phyloP scores from a whole-genome alignment of 2,113 vertebrate species.

The Coturnix japonica region DNA sequence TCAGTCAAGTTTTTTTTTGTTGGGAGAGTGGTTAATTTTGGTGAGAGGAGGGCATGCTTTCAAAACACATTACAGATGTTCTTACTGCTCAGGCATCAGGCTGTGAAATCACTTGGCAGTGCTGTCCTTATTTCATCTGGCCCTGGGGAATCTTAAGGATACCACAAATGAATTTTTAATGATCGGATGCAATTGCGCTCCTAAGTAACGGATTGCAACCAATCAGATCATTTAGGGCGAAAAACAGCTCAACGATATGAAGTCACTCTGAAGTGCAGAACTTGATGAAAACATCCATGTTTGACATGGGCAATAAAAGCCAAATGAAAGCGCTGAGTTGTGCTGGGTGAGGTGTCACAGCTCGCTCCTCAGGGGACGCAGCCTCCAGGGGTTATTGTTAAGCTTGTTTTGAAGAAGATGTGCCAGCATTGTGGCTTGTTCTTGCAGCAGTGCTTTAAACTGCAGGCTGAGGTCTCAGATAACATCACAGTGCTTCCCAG shows the following conservation, averaged over 20 bases:
- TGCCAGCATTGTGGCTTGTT: neutral
- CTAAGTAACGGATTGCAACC: neutral
- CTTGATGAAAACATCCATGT: neutral
- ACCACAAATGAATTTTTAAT: conserved; percentile 1
- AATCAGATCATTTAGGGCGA: neutral
- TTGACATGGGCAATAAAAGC: neutral
- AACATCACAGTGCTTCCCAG: neutral
- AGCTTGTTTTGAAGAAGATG: accelerated
- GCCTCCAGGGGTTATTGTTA: neutral
- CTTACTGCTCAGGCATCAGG: neutral
- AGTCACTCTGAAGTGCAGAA: neutral
- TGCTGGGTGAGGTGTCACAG: neutral
- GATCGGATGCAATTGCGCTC: neutral
- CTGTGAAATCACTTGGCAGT: neutral
- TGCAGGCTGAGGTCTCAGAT: neutral
- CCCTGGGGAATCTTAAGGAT: neutral
- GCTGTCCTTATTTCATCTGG: neutral
- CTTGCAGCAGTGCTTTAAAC: neutral
- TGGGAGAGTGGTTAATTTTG: neutral
- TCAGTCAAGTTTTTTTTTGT: neutral
- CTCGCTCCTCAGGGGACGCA: neutral
- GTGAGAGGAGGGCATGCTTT: neutral
- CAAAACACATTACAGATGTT: neutral
- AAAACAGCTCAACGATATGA: neutral
- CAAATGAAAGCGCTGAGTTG: neutral